Evolutionary conservation across 2,888 invertebrate genomes (phyloP).

Genomic region (Petrophora chlorosata): DNA sequence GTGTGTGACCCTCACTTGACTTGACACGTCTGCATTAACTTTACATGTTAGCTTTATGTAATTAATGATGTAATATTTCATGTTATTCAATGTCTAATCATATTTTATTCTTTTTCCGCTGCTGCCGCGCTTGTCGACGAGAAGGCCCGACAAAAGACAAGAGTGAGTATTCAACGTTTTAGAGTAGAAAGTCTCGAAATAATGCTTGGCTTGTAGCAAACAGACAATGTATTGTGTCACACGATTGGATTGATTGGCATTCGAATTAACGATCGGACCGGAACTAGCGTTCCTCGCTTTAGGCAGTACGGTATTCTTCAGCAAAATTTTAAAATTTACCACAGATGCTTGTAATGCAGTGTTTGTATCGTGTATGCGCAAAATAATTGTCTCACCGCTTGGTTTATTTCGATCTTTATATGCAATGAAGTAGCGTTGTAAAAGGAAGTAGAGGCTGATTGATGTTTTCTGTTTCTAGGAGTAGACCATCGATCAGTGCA

Average conservation of each 20-base stretch:
- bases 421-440: conserved; percentile 57
- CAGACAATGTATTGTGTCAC: conserved; percentile 54
- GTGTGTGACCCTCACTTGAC: conserved; percentile 32
- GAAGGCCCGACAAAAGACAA: conserved; percentile 87
- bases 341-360: conserved; percentile 61
- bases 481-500: conserved; percentile 80
- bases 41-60: conserved; percentile 49
- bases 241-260: conserved; percentile 66
- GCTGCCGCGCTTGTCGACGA: conserved; percentile 68
- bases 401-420: conserved; percentile 55
- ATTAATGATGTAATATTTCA: conserved; percentile 39
- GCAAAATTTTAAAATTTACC: conserved; percentile 54
- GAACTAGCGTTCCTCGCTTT: conserved; percentile 43
- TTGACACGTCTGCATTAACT: conserved; percentile 52
- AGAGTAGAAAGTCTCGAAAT: conserved; percentile 38
- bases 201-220: conserved; percentile 72
- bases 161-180: conserved; percentile 82
- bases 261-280: conserved; percentile 46
- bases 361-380: conserved; percentile 70
- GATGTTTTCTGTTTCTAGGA: conserved; percentile 84
- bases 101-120: conserved; percentile 66
- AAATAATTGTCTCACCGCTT: conserved; percentile 73
- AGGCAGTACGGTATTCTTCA: conserved; percentile 35
- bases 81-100: conserved; percentile 56
- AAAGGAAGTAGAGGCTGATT: conserved; percentile 75